Evolutionary conservation across 2,888 invertebrate species (phyloP), one percentile per base, ranked within the genome.

Genomic region (Gasteruption jaculator): DNA sequence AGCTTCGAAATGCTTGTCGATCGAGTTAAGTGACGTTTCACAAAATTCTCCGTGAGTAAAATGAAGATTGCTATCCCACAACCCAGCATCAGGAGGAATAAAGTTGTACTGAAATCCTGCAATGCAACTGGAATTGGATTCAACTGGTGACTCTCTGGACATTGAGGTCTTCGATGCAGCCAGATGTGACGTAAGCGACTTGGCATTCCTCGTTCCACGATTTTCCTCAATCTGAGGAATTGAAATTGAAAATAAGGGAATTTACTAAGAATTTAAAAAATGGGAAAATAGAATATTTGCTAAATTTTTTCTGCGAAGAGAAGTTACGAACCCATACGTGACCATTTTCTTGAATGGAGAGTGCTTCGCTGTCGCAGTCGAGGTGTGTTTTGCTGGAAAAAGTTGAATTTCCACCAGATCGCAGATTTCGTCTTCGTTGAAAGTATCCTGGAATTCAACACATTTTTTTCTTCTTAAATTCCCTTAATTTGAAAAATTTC

Each of bases 401-500:
- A 65, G 43, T 33, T 50, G 40, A 36, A 65, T 52, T 63, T 84
- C 81, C 1, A 77, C 75, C 1, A 82, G 69, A 46, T 85, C 84
- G 52, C 86, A 86, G 38, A 84, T 78, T 61, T 82, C 78, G 33
- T 77, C 73, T 57, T 84, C 83, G 0, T 71, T 74, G 56, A 83
- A 85, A 0, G 78, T 79, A 16, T 75, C 75, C 62, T 64, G 19
- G 4, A 3, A 15, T 27, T 19, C 8, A 21, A 27, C n/a, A n/a
- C n/a, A n/a, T n/a, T n/a, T n/a, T 14, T 25, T 8, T 8, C 24
- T 24, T 8, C n/a, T 24, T 24, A 24, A 8, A 8, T 24, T 24
- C 24, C 8, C 24, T 24, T n/a, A 8, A n/a, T 24, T 7, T 24
- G n/a, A 8, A 24, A 8, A 24, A 24, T 24, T 8, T 24, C 7